Conservation (phyloP, 2,888 invertebrate species). For the Drosophila meridionalis region DNA sequence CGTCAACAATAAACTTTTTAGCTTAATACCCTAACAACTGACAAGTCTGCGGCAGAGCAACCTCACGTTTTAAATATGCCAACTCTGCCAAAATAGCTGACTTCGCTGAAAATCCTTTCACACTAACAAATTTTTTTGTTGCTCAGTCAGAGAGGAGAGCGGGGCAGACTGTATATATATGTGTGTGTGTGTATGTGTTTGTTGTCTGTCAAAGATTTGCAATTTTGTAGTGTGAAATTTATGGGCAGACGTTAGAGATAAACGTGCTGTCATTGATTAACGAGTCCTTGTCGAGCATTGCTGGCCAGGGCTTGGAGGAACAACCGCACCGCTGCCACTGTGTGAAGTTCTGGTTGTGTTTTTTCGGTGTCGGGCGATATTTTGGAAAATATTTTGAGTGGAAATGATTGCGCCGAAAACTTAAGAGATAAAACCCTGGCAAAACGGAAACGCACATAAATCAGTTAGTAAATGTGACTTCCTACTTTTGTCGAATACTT, state of each 20-base stretch:
- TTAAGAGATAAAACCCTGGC: slow-evolving; percentile 71
- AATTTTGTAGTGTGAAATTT: slow-evolving; percentile 76
- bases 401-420: slow-evolving; percentile 78
- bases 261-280: slow-evolving; percentile 79
- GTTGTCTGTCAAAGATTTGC: slow-evolving; percentile 62
- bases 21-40: slow-evolving; percentile 1
- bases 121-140: slow-evolving; percentile 24
- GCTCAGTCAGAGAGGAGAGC: background rate
- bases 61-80: slow-evolving; percentile 34
- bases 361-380: slow-evolving; percentile 5
- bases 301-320: slow-evolving; percentile 19
- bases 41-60: slow-evolving; percentile 8
- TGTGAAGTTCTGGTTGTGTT: slow-evolving; percentile 21
- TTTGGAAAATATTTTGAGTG: slow-evolving; percentile 72
- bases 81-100: slow-evolving; percentile 33
- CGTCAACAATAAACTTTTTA: background rate
- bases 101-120: slow-evolving; percentile 41
- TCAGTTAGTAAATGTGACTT: slow-evolving; percentile 78
- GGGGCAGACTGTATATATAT: background rate
- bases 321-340: slow-evolving; percentile 9
- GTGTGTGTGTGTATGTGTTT: background rate
- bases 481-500: slow-evolving; percentile 63
- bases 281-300: slow-evolving; percentile 54
- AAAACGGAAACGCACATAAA: slow-evolving; percentile 72
- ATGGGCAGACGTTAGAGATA: slow-evolving; percentile 74